Evolutionary conservation across 1,140 invertebrate species (phyloP).

Genomic region (Steinernema khuongi): DNA sequence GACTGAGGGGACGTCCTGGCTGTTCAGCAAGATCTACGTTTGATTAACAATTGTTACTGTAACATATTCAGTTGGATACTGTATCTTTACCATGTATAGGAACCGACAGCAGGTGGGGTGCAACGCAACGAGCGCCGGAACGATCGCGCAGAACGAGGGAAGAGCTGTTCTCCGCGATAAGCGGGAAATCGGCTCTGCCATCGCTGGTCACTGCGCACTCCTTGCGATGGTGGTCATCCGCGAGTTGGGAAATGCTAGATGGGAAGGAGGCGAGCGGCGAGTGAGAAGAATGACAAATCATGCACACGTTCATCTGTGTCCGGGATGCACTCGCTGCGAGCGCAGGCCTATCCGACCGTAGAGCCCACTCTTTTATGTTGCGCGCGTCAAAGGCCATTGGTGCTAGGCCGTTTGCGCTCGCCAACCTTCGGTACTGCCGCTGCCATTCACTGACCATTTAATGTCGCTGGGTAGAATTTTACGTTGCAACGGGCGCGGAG

Average conservation of each 20-base stretch:
- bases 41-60: no score
- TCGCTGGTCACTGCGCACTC: no score
- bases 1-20: no score
- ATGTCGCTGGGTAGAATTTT: not conserved
- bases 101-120: no score
- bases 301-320: not conserved
- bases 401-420: not conserved
- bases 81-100: no score
- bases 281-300: constrained; percentile 14
- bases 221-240: no score
- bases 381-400: constrained; percentile 13
- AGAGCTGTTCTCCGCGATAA: no score
- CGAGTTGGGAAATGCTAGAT: not conserved
- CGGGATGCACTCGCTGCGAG: not conserved
- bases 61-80: no score
- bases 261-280: not conserved
- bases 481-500: not conserved
- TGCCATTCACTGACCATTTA: not conserved
- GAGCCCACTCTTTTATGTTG: constrained; percentile 6
- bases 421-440: not conserved
- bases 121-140: no score
- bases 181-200: no score
- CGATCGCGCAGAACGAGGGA: no score
- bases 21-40: no score
- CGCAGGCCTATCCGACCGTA: not conserved